A percentile compares a stretch with the other conserved stretches of the same genome.
Conservation (phyloP, 2,888 invertebrate species). For the Trichogramma evanescens region DNA sequence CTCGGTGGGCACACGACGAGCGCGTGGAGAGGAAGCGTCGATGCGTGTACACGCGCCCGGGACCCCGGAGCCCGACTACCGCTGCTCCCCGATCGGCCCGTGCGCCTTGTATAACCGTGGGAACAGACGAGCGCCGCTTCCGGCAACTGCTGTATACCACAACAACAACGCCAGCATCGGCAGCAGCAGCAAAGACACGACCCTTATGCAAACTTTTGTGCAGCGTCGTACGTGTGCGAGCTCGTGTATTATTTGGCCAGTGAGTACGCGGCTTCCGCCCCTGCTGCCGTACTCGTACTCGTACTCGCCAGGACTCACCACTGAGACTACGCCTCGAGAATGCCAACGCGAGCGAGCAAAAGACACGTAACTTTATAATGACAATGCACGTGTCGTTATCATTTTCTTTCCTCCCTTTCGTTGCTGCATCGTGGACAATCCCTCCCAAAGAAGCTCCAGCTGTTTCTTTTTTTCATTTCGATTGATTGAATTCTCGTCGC, state of each 20-base stretch:
- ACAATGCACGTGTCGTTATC: no score
- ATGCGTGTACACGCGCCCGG: neutral
- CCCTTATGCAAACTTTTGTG: no score
- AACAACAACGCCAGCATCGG: neutral
- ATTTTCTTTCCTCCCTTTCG: no score
- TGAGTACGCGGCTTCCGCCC: slow-evolving; percentile 8
- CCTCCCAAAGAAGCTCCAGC: no score
- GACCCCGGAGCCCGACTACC: neutral
- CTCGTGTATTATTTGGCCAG: neutral
- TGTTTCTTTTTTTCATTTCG: no score
- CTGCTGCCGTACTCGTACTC: neutral
- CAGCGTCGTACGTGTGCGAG: neutral
- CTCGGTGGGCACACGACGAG: slow-evolving; percentile 14
- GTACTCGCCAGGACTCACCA: neutral
- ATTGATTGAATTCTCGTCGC: no score
- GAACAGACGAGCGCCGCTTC: slow-evolving; percentile 38
- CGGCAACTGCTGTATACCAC: slow-evolving; percentile 21
- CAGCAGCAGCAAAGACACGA: neutral
- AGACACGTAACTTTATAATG: no score
- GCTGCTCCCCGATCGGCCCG: slow-evolving; percentile 3
- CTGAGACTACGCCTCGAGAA: no score
- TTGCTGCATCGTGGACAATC: no score
- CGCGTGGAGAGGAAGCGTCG: slow-evolving; percentile 18
- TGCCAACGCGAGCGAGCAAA: no score
- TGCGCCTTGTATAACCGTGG: slow-evolving; percentile 35